phyloP scores from a whole-genome alignment of 2,113 vertebrate species.

The Solea solea region DNA sequence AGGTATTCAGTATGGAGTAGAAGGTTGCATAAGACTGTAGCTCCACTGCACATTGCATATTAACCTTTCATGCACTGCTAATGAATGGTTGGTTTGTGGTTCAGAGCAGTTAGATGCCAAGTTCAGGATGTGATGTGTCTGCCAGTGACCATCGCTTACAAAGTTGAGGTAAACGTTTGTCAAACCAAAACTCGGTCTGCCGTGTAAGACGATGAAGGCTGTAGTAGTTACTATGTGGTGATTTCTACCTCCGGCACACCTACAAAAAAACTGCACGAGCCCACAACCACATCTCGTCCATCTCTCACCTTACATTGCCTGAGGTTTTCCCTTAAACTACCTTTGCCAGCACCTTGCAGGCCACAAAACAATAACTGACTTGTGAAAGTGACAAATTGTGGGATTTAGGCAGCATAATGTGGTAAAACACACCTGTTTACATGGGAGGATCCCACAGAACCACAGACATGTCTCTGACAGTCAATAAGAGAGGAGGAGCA shows the following conservation, averaged over 20 bases:
- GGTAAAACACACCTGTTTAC: slow-evolving; percentile 75
- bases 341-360: slow-evolving; percentile 75
- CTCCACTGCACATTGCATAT: background rate
- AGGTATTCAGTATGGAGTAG: background rate
- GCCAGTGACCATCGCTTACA: slow-evolving; percentile 48
- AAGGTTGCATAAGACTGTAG: slow-evolving; percentile 14
- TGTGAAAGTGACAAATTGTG: slow-evolving; percentile 77
- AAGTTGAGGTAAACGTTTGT: slow-evolving; percentile 49
- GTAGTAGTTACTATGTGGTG: slow-evolving; percentile 43
- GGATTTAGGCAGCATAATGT: slow-evolving; percentile 71
- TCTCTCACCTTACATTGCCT: slow-evolving; percentile 62
- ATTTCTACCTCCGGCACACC: slow-evolving; percentile 68
- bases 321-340: slow-evolving; percentile 70
- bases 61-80: slow-evolving; percentile 6
- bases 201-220: slow-evolving; percentile 55
- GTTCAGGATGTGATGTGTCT: slow-evolving; percentile 38
- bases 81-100: slow-evolving; percentile 65
- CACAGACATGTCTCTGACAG: slow-evolving; percentile 60
- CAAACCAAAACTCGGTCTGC: slow-evolving; percentile 26
- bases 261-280: slow-evolving; percentile 58
- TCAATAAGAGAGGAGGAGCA: slow-evolving; percentile 45
- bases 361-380: slow-evolving; percentile 74
- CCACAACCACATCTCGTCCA: slow-evolving; percentile 71
- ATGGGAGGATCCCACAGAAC: slow-evolving; percentile 76
- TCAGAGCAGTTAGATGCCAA: slow-evolving; percentile 50